Conservation (phyloP, 2,113 vertebrate species). For the Seriola rivoliana region DNA sequence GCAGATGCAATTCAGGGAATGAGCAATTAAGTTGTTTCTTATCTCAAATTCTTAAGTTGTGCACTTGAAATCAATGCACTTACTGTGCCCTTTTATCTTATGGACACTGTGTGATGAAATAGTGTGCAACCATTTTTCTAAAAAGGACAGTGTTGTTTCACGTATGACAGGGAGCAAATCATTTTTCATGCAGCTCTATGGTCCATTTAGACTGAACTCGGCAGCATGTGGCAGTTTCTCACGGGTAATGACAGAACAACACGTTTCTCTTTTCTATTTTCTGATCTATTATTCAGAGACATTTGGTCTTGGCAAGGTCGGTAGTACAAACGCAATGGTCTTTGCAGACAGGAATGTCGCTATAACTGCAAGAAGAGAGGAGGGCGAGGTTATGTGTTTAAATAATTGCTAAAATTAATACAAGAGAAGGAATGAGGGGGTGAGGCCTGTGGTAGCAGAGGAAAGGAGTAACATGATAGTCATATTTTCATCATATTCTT, state of each 20-base stretch:
- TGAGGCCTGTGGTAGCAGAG: neutral
- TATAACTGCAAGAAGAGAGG: conserved; percentile 16
- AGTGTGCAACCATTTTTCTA: conserved; percentile 28
- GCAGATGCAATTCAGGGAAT: conserved; percentile 22
- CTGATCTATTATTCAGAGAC: conserved; percentile 55
- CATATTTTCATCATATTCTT: conserved; percentile 7
- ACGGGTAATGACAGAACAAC: conserved; percentile 45
- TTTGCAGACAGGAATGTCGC: conserved; percentile 52
- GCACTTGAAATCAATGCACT: conserved; percentile 19
- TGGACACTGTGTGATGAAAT: conserved; percentile 49
- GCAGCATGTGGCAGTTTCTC: conserved; percentile 46
- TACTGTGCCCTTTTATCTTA: conserved; percentile 24
- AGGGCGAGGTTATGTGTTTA: conserved; percentile 19
- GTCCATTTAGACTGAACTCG: conserved; percentile 47
- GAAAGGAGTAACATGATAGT: neutral
- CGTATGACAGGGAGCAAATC: conserved; percentile 27
- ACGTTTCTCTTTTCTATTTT: conserved; percentile 51
- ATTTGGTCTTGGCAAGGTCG: conserved; percentile 31
- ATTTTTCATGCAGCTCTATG: conserved; percentile 36
- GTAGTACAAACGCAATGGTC: conserved; percentile 40
- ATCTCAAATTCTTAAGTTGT: conserved; percentile 18
- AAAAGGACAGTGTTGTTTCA: conserved; percentile 30
- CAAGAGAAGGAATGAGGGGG: conserved; percentile 11
- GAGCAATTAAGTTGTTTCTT: neutral
- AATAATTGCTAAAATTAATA: conserved; percentile 47